Base-by-base conservation (phyloP, 2,888 invertebrate genomes). In the Dynastes tityus region DNA sequence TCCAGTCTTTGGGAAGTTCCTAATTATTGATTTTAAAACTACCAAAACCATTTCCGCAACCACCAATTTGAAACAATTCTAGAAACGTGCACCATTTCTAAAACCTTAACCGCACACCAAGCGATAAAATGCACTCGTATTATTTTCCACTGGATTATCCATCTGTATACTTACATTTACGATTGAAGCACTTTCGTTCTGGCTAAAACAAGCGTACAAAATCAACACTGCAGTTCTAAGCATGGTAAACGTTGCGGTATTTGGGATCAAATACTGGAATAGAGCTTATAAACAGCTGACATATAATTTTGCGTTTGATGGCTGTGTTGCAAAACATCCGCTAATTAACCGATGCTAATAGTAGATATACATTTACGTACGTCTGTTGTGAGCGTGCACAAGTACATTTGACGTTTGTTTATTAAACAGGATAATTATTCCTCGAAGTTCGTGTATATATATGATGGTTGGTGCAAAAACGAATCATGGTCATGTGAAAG, bases 181-280 rank as follows among this genome's bases (percentile, higher is more conserved):
- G 40, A 73, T 73, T 40, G 73, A 58, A n/a, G 55, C 73, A 22
- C 58, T 40, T 45, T 73, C 58, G 40, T 37, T 73, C 37, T 27
- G 58, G 37, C n/a, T 11, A 37, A 37, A 58, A 40, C 16, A 22
- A 9, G 40, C 58, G 8, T 2, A 61, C 22, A 73, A 37, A 58
- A 73, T 58, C 73, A 73, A 40, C 37, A 73, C 73, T 11, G 29
- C 53, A 68, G 49, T 29, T 49, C 68, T 2, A 73, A 73, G 13
- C 73, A 73, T 73, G 58, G 16, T 22, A 5, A 32, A 63, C 63
- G 27, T 1, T 2, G 16, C 32, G n/a, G 29, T 16, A 11, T 37
- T 55, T 16, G 40, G 4, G 22, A 40, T 73, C 40, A 58, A 55
- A 55, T 22, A 27, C 63, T 29, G 63, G 32, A 13, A 13, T 49